Percentiles rank a stretch among this genome's conserved stretches.
These are phyloP conservation scores for Gastrophysa polygoni DNA, from an alignment of 2,888 invertebrate genomes.

Conservation along the genomic window DNA sequence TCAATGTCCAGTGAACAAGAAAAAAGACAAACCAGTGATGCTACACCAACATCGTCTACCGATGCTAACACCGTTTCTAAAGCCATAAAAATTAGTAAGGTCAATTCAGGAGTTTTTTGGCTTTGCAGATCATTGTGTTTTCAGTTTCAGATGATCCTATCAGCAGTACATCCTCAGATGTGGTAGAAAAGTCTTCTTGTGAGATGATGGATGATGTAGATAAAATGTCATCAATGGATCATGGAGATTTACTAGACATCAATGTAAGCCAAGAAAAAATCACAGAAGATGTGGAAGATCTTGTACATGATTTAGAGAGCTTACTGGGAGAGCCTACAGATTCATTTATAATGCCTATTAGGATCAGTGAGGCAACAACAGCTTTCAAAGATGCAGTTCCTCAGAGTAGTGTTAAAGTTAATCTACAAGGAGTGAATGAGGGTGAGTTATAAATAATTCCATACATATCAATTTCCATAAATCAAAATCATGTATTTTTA, in stretches of 20 bases:
- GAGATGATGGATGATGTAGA: slow-evolving; percentile 19
- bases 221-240: slow-evolving; percentile 24
- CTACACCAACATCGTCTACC: slow-evolving; percentile 54
- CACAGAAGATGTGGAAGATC: slow-evolving; percentile 56
- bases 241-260: slow-evolving; percentile 46
- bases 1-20: slow-evolving; percentile 48
- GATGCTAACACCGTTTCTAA: slow-evolving; percentile 47
- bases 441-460: no score
- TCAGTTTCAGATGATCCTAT: slow-evolving; percentile 53
- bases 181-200: slow-evolving; percentile 37
- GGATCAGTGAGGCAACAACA: slow-evolving; percentile 2
- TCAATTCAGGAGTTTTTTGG: not conserved
- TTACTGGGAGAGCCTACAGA: slow-evolving; percentile 50
- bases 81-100: slow-evolving; percentile 38
- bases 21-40: slow-evolving; percentile 50
- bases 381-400: not conserved
- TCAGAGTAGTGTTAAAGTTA: not conserved
- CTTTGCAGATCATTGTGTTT: slow-evolving; percentile 17
- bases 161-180: slow-evolving; percentile 54
- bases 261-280: slow-evolving; percentile 49
- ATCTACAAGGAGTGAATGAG: no score
- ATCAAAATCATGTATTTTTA: no score
- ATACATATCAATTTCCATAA: no score
- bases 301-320: slow-evolving; percentile 57
- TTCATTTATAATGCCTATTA: slow-evolving; percentile 37